These are phyloP conservation scores for Hypolimnas misippus DNA, from an alignment of 2,888 invertebrate species.

Conservation along the genomic window DNA sequence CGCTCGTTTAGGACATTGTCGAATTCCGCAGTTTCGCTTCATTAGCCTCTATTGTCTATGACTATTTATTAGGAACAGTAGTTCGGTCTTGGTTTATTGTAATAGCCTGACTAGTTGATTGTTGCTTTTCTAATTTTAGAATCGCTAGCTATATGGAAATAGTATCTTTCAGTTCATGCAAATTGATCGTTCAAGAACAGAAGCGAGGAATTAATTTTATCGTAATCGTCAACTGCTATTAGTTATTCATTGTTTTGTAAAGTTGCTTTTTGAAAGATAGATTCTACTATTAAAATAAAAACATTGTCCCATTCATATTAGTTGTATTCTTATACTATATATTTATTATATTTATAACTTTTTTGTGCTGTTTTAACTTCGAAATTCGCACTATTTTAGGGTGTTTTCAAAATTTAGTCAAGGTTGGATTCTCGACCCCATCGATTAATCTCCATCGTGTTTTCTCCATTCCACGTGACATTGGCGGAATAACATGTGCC, in stretches of 20 bases:
- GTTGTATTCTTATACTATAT: too few relatives aligned
- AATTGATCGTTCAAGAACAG: conserved; percentile 17
- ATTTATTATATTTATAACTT: too few relatives aligned
- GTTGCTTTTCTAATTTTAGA: conserved; percentile 41
- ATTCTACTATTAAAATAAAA: background rate
- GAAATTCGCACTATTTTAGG: too few relatives aligned
- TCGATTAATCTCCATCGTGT: too few relatives aligned
- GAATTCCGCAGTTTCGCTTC: conserved; percentile 42
- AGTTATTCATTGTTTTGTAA: background rate
- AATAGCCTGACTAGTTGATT: conserved; percentile 29
- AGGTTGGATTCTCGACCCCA: too few relatives aligned
- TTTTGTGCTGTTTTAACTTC: too few relatives aligned
- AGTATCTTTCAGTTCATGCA: conserved; percentile 25
- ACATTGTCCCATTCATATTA: too few relatives aligned
- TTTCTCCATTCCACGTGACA: too few relatives aligned
- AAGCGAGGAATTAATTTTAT: conserved; percentile 3
- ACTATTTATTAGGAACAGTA: conserved; percentile 49
- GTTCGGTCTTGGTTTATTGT: conserved; percentile 46
- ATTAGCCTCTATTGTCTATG: conserved; percentile 52
- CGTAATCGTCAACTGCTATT: background rate
- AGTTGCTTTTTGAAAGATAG: background rate
- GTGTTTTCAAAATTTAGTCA: too few relatives aligned
- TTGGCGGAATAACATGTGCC: too few relatives aligned
- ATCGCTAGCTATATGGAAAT: conserved; percentile 31
- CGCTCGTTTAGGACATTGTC: conserved; percentile 21